Base-by-base conservation (phyloP, 2,888 invertebrate species). In the Eumerus sabulonum region DNA sequence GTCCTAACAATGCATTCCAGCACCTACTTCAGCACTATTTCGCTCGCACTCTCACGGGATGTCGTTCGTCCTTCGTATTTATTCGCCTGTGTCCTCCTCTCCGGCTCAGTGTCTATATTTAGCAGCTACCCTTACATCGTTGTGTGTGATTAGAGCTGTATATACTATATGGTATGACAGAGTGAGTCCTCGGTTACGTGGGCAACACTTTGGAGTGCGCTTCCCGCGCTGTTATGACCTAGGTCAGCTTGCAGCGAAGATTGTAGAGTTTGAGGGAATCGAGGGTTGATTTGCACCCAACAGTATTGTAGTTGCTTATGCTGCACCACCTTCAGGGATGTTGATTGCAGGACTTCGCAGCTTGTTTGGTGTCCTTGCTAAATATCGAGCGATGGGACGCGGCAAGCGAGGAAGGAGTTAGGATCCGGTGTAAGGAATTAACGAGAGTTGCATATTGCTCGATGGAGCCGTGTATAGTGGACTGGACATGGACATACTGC, bases 371-470 rank as follows among this genome's bases (percentile, higher is more conserved):
- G 56, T 56, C 56, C 56, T 40, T 44, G 56, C 14, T 57, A 27
- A 44, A 16, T 27, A 7, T 4, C 27, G 27, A 7, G 3, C 27
- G 7, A 7, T 27, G 2, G 27, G 27, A 7, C 27, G 27, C 7
- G 3, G 27, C 3, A 7, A 7, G 27, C 13, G 42, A 13, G 56
- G 42, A 42, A 56, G n/a, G 36, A 56, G 45, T 47, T 57, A 50
- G 36, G 48, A 18, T 11, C 36, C 54, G 40, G 53, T 40, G 35
- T 47, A 48, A 56, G 18, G 48, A 54, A 60, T 73, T 63, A 63
- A 57, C 56, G 54, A 54, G 53, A 59, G 70, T 44, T 60, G 64
- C 50, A 76, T 60, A 48, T 59, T 70, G 42, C 45, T 4, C 27
- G 27, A 7, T 27, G 7, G 7, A 27, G 27, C 27, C 2, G 27